Conservation (phyloP, 2,113 vertebrate species). For the Cettia cetti region DNA sequence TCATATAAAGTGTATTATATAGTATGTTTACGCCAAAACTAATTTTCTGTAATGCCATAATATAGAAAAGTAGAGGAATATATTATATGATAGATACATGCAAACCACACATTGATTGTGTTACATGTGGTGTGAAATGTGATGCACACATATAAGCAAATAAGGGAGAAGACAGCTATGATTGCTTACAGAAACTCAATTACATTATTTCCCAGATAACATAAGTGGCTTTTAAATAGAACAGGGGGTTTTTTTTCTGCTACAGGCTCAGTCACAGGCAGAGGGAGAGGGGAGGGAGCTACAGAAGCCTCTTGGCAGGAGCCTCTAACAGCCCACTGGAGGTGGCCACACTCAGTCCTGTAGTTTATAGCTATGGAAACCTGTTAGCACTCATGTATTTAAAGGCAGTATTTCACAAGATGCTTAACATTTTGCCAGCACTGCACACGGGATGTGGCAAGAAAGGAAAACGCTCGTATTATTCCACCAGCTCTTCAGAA, state of each 20-base stretch:
- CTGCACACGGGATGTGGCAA: not conserved
- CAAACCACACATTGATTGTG: not conserved
- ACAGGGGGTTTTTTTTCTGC: not conserved
- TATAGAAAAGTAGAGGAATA: not conserved
- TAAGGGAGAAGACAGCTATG: not conserved
- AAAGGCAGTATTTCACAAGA: not conserved
- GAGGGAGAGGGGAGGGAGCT: not conserved
- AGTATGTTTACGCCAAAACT: not conserved
- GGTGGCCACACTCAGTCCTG: not conserved
- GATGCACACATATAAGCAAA: not conserved
- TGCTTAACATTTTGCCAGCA: not conserved
- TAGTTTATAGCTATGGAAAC: not conserved
- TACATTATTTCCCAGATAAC: not conserved
- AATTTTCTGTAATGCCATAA: not conserved
- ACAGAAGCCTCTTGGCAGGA: not conserved
- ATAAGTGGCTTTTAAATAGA: not conserved
- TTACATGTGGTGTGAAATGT: not conserved
- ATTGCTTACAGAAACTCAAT: not conserved
- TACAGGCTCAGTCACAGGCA: not conserved
- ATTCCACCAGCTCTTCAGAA: not conserved
- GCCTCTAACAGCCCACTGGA: not conserved
- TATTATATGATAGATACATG: not conserved
- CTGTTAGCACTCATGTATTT: not conserved
- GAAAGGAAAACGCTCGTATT: not conserved
- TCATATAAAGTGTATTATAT: not conserved